Conservation (phyloP, 2,797 vertebrate genomes). For the Triplophysa yarkandensis region DNA sequence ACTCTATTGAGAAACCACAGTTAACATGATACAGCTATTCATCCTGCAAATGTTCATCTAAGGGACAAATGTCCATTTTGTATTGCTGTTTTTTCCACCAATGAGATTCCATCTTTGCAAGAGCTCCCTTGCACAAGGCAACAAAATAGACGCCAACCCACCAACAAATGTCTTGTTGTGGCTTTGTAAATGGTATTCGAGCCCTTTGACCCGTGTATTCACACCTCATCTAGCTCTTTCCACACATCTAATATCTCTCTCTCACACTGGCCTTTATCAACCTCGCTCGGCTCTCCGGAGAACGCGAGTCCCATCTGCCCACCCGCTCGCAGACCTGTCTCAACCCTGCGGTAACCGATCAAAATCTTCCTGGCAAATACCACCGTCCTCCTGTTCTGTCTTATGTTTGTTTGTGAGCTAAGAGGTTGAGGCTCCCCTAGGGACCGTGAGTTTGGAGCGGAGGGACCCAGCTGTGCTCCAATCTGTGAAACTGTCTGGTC, state of each 20-base stretch:
- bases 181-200: constrained; percentile 10
- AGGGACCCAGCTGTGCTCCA: constrained; percentile 74
- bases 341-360: constrained; percentile 24
- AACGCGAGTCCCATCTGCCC: constrained; percentile 39
- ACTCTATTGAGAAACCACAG: background rate
- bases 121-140: background rate
- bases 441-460: constrained; percentile 57
- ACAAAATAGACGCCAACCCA: background rate
- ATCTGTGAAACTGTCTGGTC: constrained; percentile 68
- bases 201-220: constrained; percentile 29
- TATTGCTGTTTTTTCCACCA: background rate
- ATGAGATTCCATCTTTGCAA: background rate
- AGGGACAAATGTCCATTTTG: background rate
- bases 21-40: background rate
- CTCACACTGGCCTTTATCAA: constrained; percentile 39
- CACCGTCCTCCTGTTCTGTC: constrained; percentile 32
- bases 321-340: constrained; percentile 27
- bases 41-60: background rate
- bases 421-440: constrained; percentile 59
- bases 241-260: constrained; percentile 1
- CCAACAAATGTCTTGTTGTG: constrained; percentile 4
- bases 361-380: constrained; percentile 47
- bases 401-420: constrained; percentile 35
- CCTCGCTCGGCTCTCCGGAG: constrained; percentile 34
- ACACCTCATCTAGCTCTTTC: constrained; percentile 33